Percentiles rank a stretch among this genome's conserved stretches.
Conservation (phyloP, 1,140 invertebrate species). For the Zaprionus vittiger region DNA sequence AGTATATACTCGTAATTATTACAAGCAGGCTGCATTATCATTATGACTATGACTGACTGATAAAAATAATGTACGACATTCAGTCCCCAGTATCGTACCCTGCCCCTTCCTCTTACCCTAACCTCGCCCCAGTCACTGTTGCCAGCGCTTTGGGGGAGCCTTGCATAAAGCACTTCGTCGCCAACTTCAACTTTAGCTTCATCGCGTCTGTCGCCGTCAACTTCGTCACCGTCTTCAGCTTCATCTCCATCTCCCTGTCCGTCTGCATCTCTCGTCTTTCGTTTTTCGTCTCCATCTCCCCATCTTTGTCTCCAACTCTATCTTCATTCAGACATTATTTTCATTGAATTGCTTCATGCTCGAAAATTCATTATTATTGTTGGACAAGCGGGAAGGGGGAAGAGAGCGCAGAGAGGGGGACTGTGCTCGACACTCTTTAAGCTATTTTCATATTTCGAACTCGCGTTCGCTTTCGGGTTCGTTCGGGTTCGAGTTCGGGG, state of each 20-base stretch:
- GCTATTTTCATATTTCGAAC: conserved; percentile 48
- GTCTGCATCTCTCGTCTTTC: background rate
- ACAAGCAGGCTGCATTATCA: conserved; percentile 48
- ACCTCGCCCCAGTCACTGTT: background rate
- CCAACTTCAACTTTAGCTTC: conserved; percentile 41
- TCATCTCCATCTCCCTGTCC: conserved; percentile 3
- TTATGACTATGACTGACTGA: conserved; percentile 53
- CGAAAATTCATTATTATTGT: conserved; percentile 79
- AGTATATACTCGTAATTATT: conserved; percentile 41
- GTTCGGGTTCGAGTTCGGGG: conserved; percentile 25
- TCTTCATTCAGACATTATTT: conserved; percentile 56
- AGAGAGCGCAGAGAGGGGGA: background rate
- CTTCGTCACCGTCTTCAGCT: conserved; percentile 25
- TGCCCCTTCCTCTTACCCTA: background rate
- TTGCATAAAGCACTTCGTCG: conserved; percentile 29
- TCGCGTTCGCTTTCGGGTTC: conserved; percentile 11
- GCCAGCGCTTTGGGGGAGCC: conserved; percentile 39
- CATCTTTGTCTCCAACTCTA: conserved; percentile 29
- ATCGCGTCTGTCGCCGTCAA: conserved; percentile 22
- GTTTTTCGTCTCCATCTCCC: background rate
- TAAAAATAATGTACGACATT: conserved; percentile 49
- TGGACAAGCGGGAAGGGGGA: conserved; percentile 38
- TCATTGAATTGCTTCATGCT: conserved; percentile 73
- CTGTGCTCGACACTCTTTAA: conserved; percentile 17
- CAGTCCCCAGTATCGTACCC: background rate